These are phyloP conservation scores for Eumaeus atala DNA, from an alignment of 1,140 invertebrate species.

Conservation along the genomic window DNA sequence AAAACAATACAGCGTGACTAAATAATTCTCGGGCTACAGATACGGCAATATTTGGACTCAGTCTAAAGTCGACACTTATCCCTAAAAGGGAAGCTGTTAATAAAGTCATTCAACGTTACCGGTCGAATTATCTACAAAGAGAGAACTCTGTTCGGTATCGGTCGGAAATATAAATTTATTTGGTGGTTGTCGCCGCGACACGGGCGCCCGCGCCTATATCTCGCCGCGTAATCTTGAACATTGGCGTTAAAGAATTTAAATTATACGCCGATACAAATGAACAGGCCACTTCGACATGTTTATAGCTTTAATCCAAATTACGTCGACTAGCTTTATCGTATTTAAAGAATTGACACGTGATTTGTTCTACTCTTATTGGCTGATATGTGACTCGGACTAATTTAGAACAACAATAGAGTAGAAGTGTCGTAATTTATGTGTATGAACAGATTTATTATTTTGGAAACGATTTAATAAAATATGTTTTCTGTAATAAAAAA, in stretches of 20 bases:
- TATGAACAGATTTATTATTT: no score
- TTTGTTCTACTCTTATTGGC: constrained; percentile 51
- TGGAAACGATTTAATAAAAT: no score
- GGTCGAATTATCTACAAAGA: constrained; percentile 73
- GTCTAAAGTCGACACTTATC: constrained; percentile 65
- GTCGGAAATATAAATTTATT: constrained; percentile 74
- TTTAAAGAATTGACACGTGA: constrained; percentile 59
- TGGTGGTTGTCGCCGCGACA: constrained; percentile 64
- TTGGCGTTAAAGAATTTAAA: constrained; percentile 75
- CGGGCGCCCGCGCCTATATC: constrained; percentile 68
- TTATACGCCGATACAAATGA: constrained; percentile 73
- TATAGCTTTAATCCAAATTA: constrained; percentile 71
- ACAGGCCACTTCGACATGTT: constrained; percentile 66
- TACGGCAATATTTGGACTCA: constrained; percentile 39
- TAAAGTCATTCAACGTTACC: constrained; percentile 73
- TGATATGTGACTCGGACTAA: constrained; percentile 28
- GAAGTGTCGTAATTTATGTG: no score
- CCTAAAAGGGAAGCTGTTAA: constrained; percentile 74
- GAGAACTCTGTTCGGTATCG: constrained; percentile 59
- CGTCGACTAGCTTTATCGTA: constrained; percentile 65
- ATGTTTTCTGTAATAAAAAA: no score
- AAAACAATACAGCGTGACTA: background rate
- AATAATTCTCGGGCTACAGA: constrained; percentile 37
- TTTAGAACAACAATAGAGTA: constrained; percentile 10
- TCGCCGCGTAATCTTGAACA: constrained; percentile 71